Percentiles rank a stretch among this genome's conserved stretches.
phyloP scores from a whole-genome alignment of 2,888 invertebrate genomes.

The Autographa gamma region DNA sequence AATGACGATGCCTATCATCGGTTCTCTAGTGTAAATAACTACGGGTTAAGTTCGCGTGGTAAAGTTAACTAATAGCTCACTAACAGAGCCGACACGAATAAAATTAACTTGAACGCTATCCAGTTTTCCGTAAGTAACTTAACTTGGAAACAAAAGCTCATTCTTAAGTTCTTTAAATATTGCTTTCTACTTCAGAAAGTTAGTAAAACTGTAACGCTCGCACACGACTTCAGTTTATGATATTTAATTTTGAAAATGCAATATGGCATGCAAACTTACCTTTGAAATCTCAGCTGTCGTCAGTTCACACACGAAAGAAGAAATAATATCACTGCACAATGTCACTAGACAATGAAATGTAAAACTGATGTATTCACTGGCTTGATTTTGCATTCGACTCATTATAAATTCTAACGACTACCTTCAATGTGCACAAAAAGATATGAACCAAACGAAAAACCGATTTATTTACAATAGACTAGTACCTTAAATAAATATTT shows the following conservation, averaged over 20 bases:
- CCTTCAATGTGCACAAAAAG: too few relatives aligned
- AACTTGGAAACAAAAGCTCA: slow-evolving; percentile 24
- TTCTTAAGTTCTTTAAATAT: slow-evolving; percentile 21
- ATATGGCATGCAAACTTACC: slow-evolving; percentile 7
- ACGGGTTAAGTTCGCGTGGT: slow-evolving; percentile 61
- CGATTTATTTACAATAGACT: too few relatives aligned
- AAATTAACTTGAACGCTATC: slow-evolving; percentile 60
- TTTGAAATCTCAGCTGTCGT: background rate
- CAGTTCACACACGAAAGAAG: background rate
- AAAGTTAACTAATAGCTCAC: slow-evolving; percentile 65
- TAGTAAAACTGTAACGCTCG: slow-evolving; percentile 13
- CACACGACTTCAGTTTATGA: slow-evolving; percentile 20
- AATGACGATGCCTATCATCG: slow-evolving; percentile 34
- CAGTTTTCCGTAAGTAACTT: slow-evolving; percentile 43
- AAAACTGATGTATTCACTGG: background rate
- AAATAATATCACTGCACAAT: background rate
- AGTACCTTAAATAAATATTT: too few relatives aligned
- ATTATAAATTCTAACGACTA: too few relatives aligned
- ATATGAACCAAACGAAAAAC: too few relatives aligned
- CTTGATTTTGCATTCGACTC: too few relatives aligned
- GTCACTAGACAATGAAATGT: background rate
- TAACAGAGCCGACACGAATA: slow-evolving; percentile 64
- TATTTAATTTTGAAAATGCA: slow-evolving; percentile 5
- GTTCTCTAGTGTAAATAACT: slow-evolving; percentile 46
- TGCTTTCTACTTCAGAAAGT: slow-evolving; percentile 20